Evolutionary conservation across 2,888 invertebrate genomes (phyloP).

Genomic region (Cosmia trapezina): DNA sequence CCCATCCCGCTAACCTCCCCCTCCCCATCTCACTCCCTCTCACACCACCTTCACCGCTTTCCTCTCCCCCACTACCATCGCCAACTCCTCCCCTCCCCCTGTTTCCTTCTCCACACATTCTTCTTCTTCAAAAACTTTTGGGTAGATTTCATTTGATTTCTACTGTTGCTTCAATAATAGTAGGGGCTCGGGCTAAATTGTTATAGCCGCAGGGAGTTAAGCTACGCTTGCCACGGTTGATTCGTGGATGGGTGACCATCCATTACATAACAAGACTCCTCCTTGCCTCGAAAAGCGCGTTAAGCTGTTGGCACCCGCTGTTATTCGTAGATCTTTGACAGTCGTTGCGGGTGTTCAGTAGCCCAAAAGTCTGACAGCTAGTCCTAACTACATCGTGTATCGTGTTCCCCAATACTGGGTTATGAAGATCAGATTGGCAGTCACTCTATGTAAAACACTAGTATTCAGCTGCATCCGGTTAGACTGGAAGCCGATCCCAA

Average conservation of each 20-base stretch:
- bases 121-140: slow-evolving; percentile 28
- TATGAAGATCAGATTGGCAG: too few species aligned
- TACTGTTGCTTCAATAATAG: neutral
- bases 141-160: slow-evolving; percentile 20
- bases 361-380: neutral
- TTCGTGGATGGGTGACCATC: neutral
- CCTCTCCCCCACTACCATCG: too few species aligned
- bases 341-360: too few species aligned
- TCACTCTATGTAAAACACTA: neutral
- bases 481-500: neutral
- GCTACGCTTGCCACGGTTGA: too few species aligned
- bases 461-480: neutral
- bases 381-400: neutral
- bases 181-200: neutral
- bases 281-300: neutral
- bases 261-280: neutral
- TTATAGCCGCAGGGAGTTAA: too few species aligned
- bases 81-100: too few species aligned
- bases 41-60: too few species aligned
- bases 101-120: too few species aligned
- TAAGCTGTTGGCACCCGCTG: neutral
- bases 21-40: too few species aligned
- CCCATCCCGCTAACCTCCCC: too few species aligned
- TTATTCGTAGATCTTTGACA: neutral
- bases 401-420: too few species aligned